These are phyloP conservation scores for Cydia splendana DNA, from an alignment of 1,140 invertebrate genomes.

Conservation along the genomic window DNA sequence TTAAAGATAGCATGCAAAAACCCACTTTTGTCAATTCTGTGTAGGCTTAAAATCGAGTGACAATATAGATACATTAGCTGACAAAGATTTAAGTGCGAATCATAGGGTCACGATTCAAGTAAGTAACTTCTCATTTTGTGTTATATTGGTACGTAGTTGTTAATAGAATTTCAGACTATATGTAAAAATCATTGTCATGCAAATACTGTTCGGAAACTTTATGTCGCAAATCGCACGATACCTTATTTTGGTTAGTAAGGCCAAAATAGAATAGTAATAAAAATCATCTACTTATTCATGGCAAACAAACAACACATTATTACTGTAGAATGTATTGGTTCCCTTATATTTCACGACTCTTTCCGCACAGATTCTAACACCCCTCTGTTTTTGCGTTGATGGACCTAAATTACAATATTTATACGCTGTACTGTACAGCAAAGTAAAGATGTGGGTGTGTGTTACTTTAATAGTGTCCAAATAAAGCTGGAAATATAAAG, in stretches of 20 bases:
- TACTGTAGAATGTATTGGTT: too few relatives aligned
- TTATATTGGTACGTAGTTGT: conserved; percentile 22
- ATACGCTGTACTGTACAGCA: too few relatives aligned
- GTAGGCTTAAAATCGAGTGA: neutral
- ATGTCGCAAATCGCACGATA: neutral
- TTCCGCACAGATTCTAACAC: too few relatives aligned
- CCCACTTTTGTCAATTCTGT: neutral
- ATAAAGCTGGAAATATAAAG: neutral
- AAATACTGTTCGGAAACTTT: neutral
- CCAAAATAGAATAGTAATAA: too few relatives aligned
- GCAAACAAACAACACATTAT: too few relatives aligned
- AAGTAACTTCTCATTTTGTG: conserved; percentile 44
- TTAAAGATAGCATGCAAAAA: neutral
- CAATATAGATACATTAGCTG: neutral
- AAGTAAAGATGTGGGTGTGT: neutral
- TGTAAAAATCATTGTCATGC: conserved; percentile 2
- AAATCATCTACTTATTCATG: too few relatives aligned
- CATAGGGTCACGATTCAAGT: conserved; percentile 49
- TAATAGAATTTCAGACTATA: conserved; percentile 2
- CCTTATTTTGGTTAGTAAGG: neutral
- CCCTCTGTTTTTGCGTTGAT: too few relatives aligned
- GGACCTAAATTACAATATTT: too few relatives aligned
- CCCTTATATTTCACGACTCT: too few relatives aligned
- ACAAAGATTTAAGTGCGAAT: conserved; percentile 49
- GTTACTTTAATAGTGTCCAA: neutral